phyloP scores from a whole-genome alignment of 2,888 invertebrate species.

The Pterostichus niger region DNA sequence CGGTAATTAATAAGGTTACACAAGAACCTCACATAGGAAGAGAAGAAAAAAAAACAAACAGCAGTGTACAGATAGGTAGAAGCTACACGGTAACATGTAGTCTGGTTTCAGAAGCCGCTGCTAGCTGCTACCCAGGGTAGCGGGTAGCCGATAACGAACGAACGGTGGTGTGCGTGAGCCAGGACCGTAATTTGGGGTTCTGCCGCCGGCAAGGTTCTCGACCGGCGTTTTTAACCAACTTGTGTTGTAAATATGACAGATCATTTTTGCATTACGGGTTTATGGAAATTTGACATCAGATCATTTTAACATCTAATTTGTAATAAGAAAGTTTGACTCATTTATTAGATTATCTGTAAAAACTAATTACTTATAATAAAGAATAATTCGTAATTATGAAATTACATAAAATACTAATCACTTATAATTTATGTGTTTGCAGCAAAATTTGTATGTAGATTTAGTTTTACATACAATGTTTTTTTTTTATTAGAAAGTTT shows the following conservation, averaged over 20 bases:
- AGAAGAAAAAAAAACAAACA: slow-evolving; percentile 56
- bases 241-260: slow-evolving; percentile 23
- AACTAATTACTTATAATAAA: background rate
- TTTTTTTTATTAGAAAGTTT: too few relatives aligned
- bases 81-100: slow-evolving; percentile 53
- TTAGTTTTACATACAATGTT: too few relatives aligned
- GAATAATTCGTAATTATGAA: background rate
- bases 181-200: slow-evolving; percentile 48
- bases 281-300: slow-evolving; percentile 30
- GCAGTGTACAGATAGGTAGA: slow-evolving; percentile 47
- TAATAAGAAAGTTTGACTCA: slow-evolving; percentile 2
- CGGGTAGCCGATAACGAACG: slow-evolving; percentile 30
- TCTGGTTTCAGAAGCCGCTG: slow-evolving; percentile 49
- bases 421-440: background rate
- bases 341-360: background rate
- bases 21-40: slow-evolving; percentile 57
- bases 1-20: slow-evolving; percentile 62
- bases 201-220: slow-evolving; percentile 53
- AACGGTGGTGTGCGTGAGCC: slow-evolving; percentile 21
- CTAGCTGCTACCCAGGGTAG: slow-evolving; percentile 44
- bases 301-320: background rate
- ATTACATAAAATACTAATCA: background rate
- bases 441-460: too few relatives aligned
- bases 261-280: slow-evolving; percentile 49
- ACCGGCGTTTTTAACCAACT: slow-evolving; percentile 24